Base-by-base conservation (phyloP, 1,140 invertebrate genomes). In the Tetranychus urticae region DNA sequence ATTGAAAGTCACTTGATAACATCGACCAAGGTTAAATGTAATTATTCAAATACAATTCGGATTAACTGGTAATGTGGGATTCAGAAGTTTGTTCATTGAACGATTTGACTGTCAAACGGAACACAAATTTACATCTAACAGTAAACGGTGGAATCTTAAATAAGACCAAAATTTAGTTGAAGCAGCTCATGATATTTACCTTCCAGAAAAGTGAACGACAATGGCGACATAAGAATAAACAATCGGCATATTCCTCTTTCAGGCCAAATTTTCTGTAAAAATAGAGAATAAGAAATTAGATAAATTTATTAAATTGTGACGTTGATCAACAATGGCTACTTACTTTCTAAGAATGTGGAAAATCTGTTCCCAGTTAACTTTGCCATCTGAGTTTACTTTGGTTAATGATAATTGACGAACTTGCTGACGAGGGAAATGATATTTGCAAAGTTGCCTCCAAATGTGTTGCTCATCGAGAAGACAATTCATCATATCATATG, bases 151-250 rank as follows among this genome's bases (percentile, higher is more conserved):
- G 23, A 23, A 0, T 23, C 23, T 23, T 23, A 0, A 0, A 23
- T 23, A 23, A 23, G 23, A 23, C 23, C 23, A 23, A 23, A 23
- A 23, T 23, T n/a, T n/a, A n/a, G n/a, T n/a, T 42, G 10, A 42
- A 5, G 39, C 5, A 5, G 39, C 5, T 36, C 31, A 61, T 60
- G 42, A 39, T 31, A 47, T 59, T 63, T 66, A 77, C 76, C 70
- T 90, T 82, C 93, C 93, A 98, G 71, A 96, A 97, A 45, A 98
- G 78, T 70, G 88, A 92, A 67, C 90, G 83, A 73, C 93, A 97
- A 71, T 91, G 86, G 63, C 86, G 81, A 72, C 93, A 97, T 50
- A 97, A 75, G 54, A 89, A 87, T 63, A 97, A 78, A 71, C 88
- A 88, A 73, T 97, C 92, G 1, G 91, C 88, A 73, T 88, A 97